Conservation (phyloP, 2,797 vertebrate species). For the Nyctalus aviator region DNA sequence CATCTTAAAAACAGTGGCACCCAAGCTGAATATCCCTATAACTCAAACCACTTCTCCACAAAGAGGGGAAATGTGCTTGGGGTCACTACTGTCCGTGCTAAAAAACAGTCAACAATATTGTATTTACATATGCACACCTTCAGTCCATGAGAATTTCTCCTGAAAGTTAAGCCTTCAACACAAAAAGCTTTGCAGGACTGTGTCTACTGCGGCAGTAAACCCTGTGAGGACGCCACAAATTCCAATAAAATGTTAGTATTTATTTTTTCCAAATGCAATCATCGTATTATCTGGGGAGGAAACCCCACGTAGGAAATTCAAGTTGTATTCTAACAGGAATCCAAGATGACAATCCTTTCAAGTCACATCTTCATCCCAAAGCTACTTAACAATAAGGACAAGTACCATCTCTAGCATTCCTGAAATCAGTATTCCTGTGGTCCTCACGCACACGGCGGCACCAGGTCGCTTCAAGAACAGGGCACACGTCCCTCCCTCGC, state of each 20-base stretch:
- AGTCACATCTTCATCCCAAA: slow-evolving; percentile 74
- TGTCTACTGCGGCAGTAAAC: not conserved
- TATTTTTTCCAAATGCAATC: slow-evolving; percentile 71
- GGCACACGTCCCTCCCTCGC: not conserved
- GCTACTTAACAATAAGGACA: slow-evolving; percentile 16
- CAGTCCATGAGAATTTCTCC: not conserved
- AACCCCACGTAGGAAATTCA: slow-evolving; percentile 69
- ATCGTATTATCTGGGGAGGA: not conserved
- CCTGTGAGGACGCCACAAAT: not conserved
- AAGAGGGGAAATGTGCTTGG: not conserved
- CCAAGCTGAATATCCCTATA: not conserved
- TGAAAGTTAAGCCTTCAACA: slow-evolving; percentile 46
- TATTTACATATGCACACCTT: not conserved
- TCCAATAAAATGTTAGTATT: slow-evolving; percentile 63
- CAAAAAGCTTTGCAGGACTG: not conserved
- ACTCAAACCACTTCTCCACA: not conserved
- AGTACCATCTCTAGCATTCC: slow-evolving; percentile 16
- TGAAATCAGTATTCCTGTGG: slow-evolving; percentile 19
- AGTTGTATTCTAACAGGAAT: slow-evolving; percentile 65
- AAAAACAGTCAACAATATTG: not conserved
- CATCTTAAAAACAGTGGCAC: not conserved
- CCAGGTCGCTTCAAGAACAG: not conserved
- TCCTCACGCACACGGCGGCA: not conserved
- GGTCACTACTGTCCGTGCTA: not conserved
- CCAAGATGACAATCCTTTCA: slow-evolving; percentile 67